These are phyloP conservation scores for Leucosticte australis DNA, from an alignment of 2,113 vertebrate genomes.

Conservation along the genomic window DNA sequence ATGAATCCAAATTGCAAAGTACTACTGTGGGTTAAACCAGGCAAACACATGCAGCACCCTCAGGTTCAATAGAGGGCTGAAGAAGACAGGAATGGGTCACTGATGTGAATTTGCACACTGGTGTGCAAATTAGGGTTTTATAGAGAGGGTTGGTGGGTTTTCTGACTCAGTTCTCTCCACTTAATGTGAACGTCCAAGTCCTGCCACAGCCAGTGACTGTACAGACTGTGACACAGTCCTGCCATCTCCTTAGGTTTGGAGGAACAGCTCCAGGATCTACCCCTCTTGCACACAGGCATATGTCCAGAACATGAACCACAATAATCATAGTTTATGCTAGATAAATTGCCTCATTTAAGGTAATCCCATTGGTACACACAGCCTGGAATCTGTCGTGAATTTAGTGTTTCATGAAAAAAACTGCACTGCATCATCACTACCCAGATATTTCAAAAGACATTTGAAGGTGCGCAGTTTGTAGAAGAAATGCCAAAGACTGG, in stretches of 20 bases:
- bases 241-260: neutral
- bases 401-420: neutral
- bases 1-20: neutral
- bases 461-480: neutral
- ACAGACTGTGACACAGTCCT: neutral
- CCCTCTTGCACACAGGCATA: neutral
- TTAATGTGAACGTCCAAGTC: neutral
- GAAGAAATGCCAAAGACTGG: neutral
- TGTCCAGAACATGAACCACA: neutral
- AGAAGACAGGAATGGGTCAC: neutral
- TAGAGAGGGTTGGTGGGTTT: neutral
- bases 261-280: neutral
- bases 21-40: neutral
- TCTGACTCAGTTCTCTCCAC: neutral
- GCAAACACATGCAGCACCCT: neutral
- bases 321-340: neutral
- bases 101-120: neutral
- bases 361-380: neutral
- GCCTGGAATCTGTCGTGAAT: neutral
- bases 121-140: neutral
- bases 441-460: neutral
- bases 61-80: neutral
- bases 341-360: neutral
- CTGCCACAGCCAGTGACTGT: neutral
- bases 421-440: accelerated